phyloP scores from a whole-genome alignment of 92 coral and sea anemone genomes.

The Scolanthus callimorphus region DNA sequence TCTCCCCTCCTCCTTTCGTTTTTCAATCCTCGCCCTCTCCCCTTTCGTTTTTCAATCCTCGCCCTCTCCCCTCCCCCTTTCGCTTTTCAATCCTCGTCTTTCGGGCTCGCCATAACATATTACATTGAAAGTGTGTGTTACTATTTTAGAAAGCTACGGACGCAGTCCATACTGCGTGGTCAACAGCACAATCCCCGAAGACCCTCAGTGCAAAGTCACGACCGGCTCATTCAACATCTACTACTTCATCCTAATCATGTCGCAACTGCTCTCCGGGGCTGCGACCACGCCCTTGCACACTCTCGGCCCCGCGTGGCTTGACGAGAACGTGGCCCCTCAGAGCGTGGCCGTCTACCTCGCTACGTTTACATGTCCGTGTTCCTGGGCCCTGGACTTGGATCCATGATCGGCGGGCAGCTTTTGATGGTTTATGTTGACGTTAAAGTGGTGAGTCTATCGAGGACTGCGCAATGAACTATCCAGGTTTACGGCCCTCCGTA shows the following conservation, averaged over 20 bases:
- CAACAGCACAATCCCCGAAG: slow-evolving; percentile 4
- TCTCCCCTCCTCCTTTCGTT: too few relatives aligned
- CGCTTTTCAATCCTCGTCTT: too few relatives aligned
- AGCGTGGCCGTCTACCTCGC: slow-evolving; percentile 13
- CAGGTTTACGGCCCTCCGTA: too few relatives aligned
- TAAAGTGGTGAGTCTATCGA: slow-evolving; percentile 16
- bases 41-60: too few relatives aligned
- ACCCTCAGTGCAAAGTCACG: neutral
- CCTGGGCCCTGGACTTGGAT: slow-evolving; percentile 28
- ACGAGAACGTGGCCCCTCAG: slow-evolving; percentile 30
- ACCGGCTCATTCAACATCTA: neutral
- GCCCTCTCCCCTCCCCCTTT: too few relatives aligned
- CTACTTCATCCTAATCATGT: slow-evolving; percentile 17
- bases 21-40: too few relatives aligned
- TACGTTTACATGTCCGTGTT: slow-evolving; percentile 18
- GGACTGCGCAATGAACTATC: too few relatives aligned
- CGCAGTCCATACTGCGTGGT: slow-evolving; percentile 3
- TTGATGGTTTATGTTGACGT: slow-evolving; percentile 25
- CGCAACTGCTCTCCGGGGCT: slow-evolving; percentile 29
- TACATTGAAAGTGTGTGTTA: neutral
- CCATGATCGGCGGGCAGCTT: slow-evolving; percentile 31
- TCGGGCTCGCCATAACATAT: too few relatives aligned
- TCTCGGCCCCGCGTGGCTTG: slow-evolving; percentile 38
- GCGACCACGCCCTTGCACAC: slow-evolving; percentile 27
- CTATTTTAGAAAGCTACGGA: neutral